Evolutionary conservation across 2,888 invertebrate genomes (phyloP), one percentile per base, ranked within the genome.

Genomic region (Ectemnius cavifrons): DNA sequence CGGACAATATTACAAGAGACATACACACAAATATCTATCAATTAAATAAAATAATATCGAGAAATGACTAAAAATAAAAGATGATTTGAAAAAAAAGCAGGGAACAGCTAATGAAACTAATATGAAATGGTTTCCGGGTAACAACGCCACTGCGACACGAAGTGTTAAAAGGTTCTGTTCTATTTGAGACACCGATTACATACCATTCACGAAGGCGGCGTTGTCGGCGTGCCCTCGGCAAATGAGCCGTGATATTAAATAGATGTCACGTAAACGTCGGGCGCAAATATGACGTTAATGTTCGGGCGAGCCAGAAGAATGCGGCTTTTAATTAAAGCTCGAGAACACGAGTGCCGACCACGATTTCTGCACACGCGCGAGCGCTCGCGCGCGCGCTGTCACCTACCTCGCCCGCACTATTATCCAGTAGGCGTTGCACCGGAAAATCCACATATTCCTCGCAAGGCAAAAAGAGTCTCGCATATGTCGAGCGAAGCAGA

Each of bases 321-420:
- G 74, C 67, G 73, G 16, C 73, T 81, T 76, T 76, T 80, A 83
- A 82, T 84, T 84, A 81, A 80, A 84, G 78, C 78, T 79, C 77
- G 70, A 65, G 37, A 8, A 77, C 78, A 75, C 71, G 75, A 70
- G 73, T 80, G 75, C 78, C 76, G 70, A 75, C 77, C 72, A 71
- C 75, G 75, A 69, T 71, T 72, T 74, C 63, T 46, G 69, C 47
- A 66, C 68, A 57, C 66, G 74, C 37, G n/a, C n/a, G n/a, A n/a
- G n/a, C n/a, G n/a, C n/a, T n/a, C n/a, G n/a, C n/a, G n/a, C n/a
- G 37, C 37, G 66, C 67, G 67, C 37, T 37, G 37, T 75, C 79
- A 80, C 77, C 79, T 78, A 80, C 78, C 75, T 70, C 78, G 74
- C 64, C 78, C 78, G 37, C 37, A 74, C 78, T 75, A 71, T 77